These are phyloP conservation scores for Monomorium pharaonis DNA, from an alignment of 1,140 invertebrate genomes.

Conservation along the genomic window DNA sequence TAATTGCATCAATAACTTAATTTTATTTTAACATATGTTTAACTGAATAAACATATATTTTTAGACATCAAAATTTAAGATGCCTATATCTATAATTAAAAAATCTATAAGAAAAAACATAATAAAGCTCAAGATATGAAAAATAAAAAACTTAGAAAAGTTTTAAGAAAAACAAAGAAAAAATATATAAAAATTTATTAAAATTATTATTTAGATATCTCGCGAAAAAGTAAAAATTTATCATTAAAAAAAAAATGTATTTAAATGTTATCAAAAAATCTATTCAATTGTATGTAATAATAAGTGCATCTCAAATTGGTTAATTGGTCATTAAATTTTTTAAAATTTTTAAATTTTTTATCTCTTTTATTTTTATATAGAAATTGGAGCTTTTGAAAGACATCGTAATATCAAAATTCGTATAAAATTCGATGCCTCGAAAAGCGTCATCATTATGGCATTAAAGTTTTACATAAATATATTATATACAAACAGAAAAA, in stretches of 20 bases:
- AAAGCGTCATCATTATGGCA: conserved; percentile 18
- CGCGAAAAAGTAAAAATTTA: background rate
- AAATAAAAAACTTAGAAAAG: background rate
- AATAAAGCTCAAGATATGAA: background rate
- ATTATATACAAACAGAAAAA: background rate
- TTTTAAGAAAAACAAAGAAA: background rate
- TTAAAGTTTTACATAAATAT: background rate
- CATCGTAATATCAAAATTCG: background rate
- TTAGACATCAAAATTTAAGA: background rate
- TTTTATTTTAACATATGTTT: background rate
- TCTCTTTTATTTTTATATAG: background rate
- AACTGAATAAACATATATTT: background rate
- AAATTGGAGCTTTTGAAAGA: background rate
- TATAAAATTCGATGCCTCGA: background rate
- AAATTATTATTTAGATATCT: background rate
- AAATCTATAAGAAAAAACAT: background rate
- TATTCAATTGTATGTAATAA: background rate
- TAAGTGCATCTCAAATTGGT: background rate
- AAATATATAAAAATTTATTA: background rate
- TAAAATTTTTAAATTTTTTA: background rate
- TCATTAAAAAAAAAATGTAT: background rate
- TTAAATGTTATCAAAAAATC: conserved; percentile 9
- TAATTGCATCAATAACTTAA: background rate
- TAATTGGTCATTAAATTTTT: background rate
- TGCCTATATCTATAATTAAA: background rate